These are phyloP conservation scores for Marmota flaviventris DNA, from an alignment of 2,113 vertebrate species.

Conservation along the genomic window DNA sequence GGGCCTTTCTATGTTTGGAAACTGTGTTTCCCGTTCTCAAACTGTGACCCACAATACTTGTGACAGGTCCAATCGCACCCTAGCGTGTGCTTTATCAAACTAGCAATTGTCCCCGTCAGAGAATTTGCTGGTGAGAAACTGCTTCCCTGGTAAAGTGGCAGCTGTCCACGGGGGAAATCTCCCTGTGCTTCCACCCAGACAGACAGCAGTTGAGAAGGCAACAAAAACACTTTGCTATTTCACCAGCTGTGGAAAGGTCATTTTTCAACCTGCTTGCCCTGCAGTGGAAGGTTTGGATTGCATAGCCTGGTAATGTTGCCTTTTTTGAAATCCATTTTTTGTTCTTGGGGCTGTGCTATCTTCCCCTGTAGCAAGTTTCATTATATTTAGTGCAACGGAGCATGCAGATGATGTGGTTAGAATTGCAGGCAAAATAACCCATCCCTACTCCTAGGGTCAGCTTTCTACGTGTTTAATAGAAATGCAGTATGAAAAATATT, in stretches of 20 bases:
- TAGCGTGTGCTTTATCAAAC: not conserved
- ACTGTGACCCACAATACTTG: not conserved
- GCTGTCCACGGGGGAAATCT: not conserved
- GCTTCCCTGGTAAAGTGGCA: not conserved
- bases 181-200: constrained; percentile 4
- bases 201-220: not conserved
- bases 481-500: not conserved
- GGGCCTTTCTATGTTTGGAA: not conserved
- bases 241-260: constrained; percentile 2
- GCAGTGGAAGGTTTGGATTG: constrained; percentile 54
- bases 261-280: constrained; percentile 55
- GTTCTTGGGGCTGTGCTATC: constrained; percentile 46
- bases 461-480: constrained; percentile 28
- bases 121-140: not conserved
- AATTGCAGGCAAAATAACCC: constrained; percentile 15
- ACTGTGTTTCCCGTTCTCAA: not conserved
- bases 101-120: not conserved
- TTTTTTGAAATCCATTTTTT: constrained; percentile 69
- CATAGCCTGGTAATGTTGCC: constrained; percentile 19
- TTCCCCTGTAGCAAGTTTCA: not conserved
- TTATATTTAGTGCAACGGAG: constrained; percentile 31
- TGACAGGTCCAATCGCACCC: not conserved
- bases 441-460: not conserved
- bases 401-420: not conserved
- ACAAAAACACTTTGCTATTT: constrained; percentile 33